Percentiles rank a stretch among this genome's conserved stretches.
Conservation (phyloP, 2,888 invertebrate species). For the Epicampocera succincta region DNA sequence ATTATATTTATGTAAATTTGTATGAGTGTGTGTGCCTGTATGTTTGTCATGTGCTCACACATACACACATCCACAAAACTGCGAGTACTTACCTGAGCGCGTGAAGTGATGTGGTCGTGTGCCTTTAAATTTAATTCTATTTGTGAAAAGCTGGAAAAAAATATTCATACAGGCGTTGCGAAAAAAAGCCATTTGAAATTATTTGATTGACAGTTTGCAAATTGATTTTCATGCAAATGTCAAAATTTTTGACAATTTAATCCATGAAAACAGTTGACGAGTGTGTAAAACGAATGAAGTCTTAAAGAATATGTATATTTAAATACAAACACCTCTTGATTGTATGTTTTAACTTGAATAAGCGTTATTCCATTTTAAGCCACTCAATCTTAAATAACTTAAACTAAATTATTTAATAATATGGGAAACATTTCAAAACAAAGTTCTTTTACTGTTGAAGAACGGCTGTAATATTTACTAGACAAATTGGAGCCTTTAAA, state of each 20-base stretch:
- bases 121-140: constrained; percentile 34
- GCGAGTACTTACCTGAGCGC: no score
- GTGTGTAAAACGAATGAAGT: constrained; percentile 37
- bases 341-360: no score
- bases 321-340: not conserved
- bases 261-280: constrained; percentile 65
- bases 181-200: constrained; percentile 41
- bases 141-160: constrained; percentile 37
- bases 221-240: constrained; percentile 79
- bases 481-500: no score
- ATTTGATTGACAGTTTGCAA: constrained; percentile 78
- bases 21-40: no score
- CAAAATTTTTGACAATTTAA: constrained; percentile 74
- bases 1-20: constrained; percentile 11
- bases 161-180: constrained; percentile 33
- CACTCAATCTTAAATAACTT: no score
- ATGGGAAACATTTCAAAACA: no score
- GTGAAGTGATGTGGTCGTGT: constrained; percentile 28
- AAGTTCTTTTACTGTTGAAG: no score
- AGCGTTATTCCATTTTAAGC: no score
- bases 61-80: no score
- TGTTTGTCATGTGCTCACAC: not conserved
- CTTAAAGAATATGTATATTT: constrained; percentile 23
- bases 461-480: no score
- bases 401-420: no score